phyloP scores from a whole-genome alignment of 1,140 invertebrate genomes.

The Asbolus verrucosus region DNA sequence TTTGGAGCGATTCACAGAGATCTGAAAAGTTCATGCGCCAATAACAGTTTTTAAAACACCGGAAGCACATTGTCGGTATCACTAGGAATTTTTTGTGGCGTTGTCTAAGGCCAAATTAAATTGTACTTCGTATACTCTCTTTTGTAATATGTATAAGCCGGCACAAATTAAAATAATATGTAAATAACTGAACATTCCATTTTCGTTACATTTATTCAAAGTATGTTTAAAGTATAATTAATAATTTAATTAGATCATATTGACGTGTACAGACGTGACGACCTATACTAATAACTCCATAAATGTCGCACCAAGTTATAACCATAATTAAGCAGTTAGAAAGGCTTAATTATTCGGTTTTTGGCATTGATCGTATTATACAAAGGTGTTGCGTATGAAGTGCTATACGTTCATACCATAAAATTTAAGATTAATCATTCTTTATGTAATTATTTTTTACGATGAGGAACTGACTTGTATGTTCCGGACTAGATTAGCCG shows the following conservation, averaged over 20 bases:
- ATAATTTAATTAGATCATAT: constrained; percentile 18
- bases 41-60: no score
- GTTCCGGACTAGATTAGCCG: no score
- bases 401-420: background rate
- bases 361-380: constrained; percentile 9
- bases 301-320: constrained; percentile 10
- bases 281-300: constrained; percentile 28
- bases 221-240: no score
- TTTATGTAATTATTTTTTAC: background rate
- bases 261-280: constrained; percentile 1
- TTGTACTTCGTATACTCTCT: background rate
- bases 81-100: background rate
- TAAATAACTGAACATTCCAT: background rate
- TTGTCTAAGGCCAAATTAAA: background rate
- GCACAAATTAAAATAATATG: no score
- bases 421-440: background rate
- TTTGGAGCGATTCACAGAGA: no score
- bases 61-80: background rate
- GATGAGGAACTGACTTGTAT: no score
- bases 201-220: constrained; percentile 4
- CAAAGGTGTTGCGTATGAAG: constrained; percentile 10
- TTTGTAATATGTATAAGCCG: background rate
- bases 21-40: no score
- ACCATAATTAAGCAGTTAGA: constrained; percentile 8
- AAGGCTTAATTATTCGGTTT: constrained; percentile 11